Conservation (phyloP, 2,888 invertebrate genomes). For the Mythimna ferrago region DNA sequence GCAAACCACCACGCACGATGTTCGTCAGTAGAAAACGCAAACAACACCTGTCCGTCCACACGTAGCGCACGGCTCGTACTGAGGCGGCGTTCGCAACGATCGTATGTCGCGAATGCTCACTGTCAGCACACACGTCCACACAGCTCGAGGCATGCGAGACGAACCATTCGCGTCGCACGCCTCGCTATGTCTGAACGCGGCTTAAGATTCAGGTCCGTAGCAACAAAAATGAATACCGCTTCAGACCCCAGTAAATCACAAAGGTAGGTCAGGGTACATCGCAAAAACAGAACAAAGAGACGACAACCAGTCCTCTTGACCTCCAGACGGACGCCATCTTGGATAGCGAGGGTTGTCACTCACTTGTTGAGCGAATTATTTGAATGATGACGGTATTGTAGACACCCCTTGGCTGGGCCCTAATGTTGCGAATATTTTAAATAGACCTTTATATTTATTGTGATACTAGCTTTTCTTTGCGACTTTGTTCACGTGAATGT, state of each 20-base stretch:
- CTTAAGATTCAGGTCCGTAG: slow-evolving; percentile 21
- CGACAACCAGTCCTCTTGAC: slow-evolving; percentile 77
- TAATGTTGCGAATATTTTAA: neutral
- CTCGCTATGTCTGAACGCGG: too few relatives aligned
- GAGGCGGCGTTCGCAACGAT: too few relatives aligned
- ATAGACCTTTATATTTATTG: neutral
- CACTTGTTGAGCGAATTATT: slow-evolving; percentile 42
- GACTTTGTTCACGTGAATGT: too few relatives aligned
- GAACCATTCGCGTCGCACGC: too few relatives aligned
- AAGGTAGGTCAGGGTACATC: slow-evolving; percentile 84
- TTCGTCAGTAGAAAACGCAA: too few relatives aligned
- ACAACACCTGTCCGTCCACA: too few relatives aligned
- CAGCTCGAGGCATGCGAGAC: too few relatives aligned
- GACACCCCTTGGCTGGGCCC: neutral
- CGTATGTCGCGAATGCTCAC: too few relatives aligned
- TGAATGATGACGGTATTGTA: slow-evolving; percentile 35
- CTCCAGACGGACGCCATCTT: slow-evolving; percentile 78
- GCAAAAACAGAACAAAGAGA: slow-evolving; percentile 76
- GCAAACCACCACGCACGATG: too few relatives aligned
- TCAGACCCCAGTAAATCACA: slow-evolving; percentile 75
- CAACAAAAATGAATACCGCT: slow-evolving; percentile 52
- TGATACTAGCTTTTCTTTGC: too few relatives aligned
- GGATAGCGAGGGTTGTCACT: slow-evolving; percentile 59
- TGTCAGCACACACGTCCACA: too few relatives aligned
- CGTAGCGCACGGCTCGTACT: too few relatives aligned